Evolutionary conservation across 2,797 vertebrate species (phyloP).

Genomic region (Coregonus sp.): DNA sequence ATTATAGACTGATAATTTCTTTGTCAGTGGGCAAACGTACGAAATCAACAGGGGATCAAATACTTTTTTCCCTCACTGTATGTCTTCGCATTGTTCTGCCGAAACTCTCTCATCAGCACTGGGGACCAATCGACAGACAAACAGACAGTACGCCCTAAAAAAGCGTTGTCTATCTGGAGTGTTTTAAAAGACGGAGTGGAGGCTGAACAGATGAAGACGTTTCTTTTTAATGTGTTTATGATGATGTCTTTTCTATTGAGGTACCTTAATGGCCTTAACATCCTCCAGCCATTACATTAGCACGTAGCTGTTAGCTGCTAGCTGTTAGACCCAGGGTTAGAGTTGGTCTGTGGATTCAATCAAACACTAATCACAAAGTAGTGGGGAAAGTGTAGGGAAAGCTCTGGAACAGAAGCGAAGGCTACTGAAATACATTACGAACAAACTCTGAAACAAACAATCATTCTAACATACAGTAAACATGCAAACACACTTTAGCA

Average conservation of each 20-base stretch:
- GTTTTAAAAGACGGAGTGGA: slow-evolving; percentile 69
- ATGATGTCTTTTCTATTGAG: slow-evolving; percentile 75
- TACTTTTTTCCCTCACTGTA: slow-evolving; percentile 26
- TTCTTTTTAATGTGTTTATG: slow-evolving; percentile 73
- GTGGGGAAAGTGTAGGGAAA: not conserved
- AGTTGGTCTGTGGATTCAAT: not conserved
- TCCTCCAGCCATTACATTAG: slow-evolving; percentile 57
- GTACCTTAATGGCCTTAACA: slow-evolving; percentile 71
- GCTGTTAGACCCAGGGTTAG: not conserved
- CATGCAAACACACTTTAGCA: no score
- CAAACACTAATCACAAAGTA: not conserved
- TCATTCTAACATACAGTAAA: no score
- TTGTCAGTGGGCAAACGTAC: no score
- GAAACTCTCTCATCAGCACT: slow-evolving; percentile 33
- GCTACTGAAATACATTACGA: not conserved
- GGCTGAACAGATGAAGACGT: slow-evolving; percentile 68
- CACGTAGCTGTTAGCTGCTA: slow-evolving; percentile 26
- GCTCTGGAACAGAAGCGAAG: not conserved
- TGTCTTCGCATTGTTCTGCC: slow-evolving; percentile 53
- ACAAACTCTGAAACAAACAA: not conserved
- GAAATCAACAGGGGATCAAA: no score
- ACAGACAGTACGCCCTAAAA: slow-evolving; percentile 48
- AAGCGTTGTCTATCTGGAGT: slow-evolving; percentile 55
- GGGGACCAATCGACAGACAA: not conserved
- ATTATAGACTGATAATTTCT: no score